Evolutionary conservation across 2,113 vertebrate genomes (phyloP).

Genomic region (Plectropomus leopardus): DNA sequence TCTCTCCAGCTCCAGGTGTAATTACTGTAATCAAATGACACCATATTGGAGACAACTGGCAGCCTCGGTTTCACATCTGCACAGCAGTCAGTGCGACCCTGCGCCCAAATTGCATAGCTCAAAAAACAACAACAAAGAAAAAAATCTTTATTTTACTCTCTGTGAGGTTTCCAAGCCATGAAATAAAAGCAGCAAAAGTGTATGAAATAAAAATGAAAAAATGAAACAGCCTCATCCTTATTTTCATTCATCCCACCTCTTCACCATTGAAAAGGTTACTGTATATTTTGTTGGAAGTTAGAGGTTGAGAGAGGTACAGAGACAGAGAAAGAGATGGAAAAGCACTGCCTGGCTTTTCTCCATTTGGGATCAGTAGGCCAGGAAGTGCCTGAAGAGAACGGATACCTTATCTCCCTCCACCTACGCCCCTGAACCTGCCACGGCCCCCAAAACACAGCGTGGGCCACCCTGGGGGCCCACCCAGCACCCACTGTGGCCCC

Average conservation of each 20-base stretch:
- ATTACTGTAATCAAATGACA: not conserved
- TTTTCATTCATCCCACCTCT: slow-evolving; percentile 39
- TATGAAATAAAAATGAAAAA: slow-evolving; percentile 10
- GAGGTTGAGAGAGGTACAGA: slow-evolving; percentile 18
- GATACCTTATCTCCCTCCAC: slow-evolving; percentile 39
- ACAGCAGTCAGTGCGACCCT: not conserved
- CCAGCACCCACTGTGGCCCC: not conserved
- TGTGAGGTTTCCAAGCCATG: not conserved
- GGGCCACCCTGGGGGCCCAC: not conserved
- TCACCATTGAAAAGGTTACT: slow-evolving; percentile 15
- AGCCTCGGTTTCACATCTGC: not conserved
- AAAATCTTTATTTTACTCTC: not conserved
- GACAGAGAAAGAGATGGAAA: slow-evolving; percentile 4
- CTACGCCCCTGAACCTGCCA: slow-evolving; percentile 48
- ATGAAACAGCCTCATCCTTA: not conserved
- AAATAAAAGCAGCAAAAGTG: not conserved
- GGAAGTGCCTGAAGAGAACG: slow-evolving; percentile 49
- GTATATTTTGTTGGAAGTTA: slow-evolving; percentile 24
- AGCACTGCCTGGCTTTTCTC: slow-evolving; percentile 35
- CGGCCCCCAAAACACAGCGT: slow-evolving; percentile 16
- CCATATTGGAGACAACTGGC: not conserved
- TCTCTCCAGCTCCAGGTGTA: not conserved
- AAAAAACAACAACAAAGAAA: not conserved
- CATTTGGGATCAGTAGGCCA: slow-evolving; percentile 55
- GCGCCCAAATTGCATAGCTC: not conserved